These are phyloP conservation scores for Oreochromis niloticus DNA, from an alignment of 2,113 vertebrate species.

Conservation along the genomic window DNA sequence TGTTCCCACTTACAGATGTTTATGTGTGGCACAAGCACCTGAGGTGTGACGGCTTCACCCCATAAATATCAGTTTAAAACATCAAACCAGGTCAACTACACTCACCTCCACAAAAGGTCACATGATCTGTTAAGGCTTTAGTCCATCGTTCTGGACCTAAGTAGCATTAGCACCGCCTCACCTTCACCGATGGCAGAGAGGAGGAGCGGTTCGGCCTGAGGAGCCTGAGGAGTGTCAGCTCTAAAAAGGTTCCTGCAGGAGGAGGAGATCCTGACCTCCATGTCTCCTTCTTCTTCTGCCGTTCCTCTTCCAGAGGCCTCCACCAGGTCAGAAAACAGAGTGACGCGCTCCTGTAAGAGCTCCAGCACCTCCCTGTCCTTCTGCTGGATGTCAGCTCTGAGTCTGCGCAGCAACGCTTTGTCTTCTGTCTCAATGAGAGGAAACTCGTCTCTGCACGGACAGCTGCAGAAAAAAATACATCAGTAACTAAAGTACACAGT, in stretches of 20 bases:
- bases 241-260: conserved; percentile 76
- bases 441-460: conserved; percentile 86
- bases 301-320: conserved; percentile 69
- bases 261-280: conserved; percentile 54
- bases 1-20: not conserved
- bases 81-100: not conserved
- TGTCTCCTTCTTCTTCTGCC: conserved; percentile 22
- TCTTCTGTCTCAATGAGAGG: conserved; percentile 90
- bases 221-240: conserved; percentile 72
- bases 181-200: conserved; percentile 81
- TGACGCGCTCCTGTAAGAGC: conserved; percentile 85
- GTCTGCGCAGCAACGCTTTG: conserved; percentile 80
- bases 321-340: conserved; percentile 80
- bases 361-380: conserved; percentile 82
- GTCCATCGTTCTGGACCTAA: not conserved
- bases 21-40: not conserved
- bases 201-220: conserved; percentile 79
- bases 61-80: not conserved
- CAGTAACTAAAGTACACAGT: not conserved
- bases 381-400: conserved; percentile 86
- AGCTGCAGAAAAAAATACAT: conserved; percentile 60
- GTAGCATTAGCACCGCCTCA: conserved; percentile 20
- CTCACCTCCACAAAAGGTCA: not conserved
- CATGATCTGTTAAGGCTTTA: not conserved
- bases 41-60: not conserved